A percentile compares a stretch with the other conserved stretches of the same genome.
phyloP scores from a whole-genome alignment of 2,888 invertebrate species.

The Eucera pruinosa region DNA sequence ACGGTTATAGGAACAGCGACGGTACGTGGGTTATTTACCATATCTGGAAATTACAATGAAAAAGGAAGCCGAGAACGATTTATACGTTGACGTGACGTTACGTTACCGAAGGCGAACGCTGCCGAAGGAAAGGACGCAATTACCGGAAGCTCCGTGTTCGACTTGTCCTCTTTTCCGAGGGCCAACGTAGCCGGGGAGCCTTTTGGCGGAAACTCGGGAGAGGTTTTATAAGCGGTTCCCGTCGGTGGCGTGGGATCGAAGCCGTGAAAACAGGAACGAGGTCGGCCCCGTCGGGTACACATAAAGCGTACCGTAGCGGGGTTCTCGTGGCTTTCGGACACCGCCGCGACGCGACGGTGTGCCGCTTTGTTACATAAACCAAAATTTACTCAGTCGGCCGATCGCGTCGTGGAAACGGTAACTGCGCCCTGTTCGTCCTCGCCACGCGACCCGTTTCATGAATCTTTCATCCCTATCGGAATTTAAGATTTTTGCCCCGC shows the following conservation, averaged over 20 bases:
- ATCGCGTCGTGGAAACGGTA: constrained; percentile 43
- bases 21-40: too few relatives aligned
- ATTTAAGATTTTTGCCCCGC: constrained; percentile 71
- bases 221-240: constrained; percentile 16
- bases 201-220: not conserved
- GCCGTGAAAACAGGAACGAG: constrained; percentile 39
- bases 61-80: too few relatives aligned
- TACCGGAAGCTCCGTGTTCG: constrained; percentile 12
- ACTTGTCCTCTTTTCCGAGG: constrained; percentile 4
- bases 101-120: not conserved
- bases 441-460: constrained; percentile 59
- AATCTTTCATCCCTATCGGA: constrained; percentile 69
- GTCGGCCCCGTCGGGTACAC: constrained; percentile 24
- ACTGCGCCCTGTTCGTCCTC: constrained; percentile 48
- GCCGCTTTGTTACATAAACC: constrained; percentile 65
- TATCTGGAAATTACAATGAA: not conserved
- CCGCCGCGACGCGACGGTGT: constrained; percentile 2
- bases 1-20: too few relatives aligned
- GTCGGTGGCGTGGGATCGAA: not conserved
- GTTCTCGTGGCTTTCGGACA: constrained; percentile 62
- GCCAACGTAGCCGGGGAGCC: not conserved
- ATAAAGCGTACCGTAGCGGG: constrained; percentile 20
- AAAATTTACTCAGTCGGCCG: constrained; percentile 59
- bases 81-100: not conserved
- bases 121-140: not conserved